Evolutionary conservation across 2,888 invertebrate genomes (phyloP), one percentile per base, ranked within the genome.

Genomic region (Luffia ferchaultella): DNA sequence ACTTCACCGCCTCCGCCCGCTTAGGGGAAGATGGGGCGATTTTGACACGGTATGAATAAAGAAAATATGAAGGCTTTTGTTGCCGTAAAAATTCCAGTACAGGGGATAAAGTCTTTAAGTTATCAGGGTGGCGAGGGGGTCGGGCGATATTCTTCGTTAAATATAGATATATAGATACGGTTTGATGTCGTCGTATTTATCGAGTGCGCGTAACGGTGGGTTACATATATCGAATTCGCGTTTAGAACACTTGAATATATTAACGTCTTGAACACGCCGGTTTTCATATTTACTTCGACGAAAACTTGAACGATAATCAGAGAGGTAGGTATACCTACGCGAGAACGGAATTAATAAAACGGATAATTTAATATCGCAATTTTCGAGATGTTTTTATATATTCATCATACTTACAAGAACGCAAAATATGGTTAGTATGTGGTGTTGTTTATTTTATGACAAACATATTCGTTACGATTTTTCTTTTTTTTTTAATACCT

Each of bases 11-110:
- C 77, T 76, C 69, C 67, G 62, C 59, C 69, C 30, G 61, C 62
- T 60, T 68, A 45, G 67, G 69, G 67, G 69, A 70, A 64, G 64
- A 45, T 60, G 65, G 70, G 73, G 67, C 73, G 75, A 78, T 76
- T 78, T 76, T 76, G 76, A 79, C 76, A 76, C 77, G 78, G 73
- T 63, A 73, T 73, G 78, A 79, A 79, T 79, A 80, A 82, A 82
- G 80, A 82, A 83, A 82, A 83, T 83, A 83, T 82, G 78, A 80
- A 73, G 70, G 80, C 76, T 78, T 78, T 78, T 77, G 77, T 78
- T 77, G 67, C 76, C 76, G 79, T 82, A 83, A 82, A 82, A 82
- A 83, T 80, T 83, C 80, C 79, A 74, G 73, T 73, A 77, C 74
- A 71, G 68, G 75, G 78, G 78, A 80, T 82, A 77, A 82, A 80